Evolutionary conservation across 1,140 invertebrate species (phyloP).

Genomic region (Sycobia sp.): DNA sequence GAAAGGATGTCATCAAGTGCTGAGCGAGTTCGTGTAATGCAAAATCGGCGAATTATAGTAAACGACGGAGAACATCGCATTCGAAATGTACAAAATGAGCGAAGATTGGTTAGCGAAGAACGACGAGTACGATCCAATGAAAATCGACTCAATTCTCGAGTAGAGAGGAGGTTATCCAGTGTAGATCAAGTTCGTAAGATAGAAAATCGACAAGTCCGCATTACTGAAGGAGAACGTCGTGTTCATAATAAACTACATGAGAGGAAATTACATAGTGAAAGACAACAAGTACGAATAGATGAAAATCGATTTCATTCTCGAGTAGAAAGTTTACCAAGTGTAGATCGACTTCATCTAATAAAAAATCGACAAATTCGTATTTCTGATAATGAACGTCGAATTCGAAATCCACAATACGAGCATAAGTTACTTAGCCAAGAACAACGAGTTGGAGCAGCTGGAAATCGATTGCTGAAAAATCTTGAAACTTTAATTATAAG

Average conservation of each 20-base stretch:
- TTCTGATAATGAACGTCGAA: neutral
- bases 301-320: neutral
- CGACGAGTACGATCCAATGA: neutral
- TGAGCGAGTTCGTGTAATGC: too few species aligned
- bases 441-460: constrained; percentile 2
- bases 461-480: neutral
- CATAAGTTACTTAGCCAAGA: neutral
- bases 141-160: neutral
- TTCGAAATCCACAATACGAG: neutral
- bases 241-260: too few species aligned
- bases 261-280: too few species aligned
- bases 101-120: neutral
- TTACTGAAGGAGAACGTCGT: too few species aligned
- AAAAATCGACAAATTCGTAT: neutral
- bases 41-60: too few species aligned
- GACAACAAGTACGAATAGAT: too few species aligned
- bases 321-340: neutral
- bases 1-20: too few species aligned
- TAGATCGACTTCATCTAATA: too few species aligned
- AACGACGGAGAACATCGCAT: too few species aligned
- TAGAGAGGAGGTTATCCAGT: neutral
- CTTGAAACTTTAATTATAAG: neutral
- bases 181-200: neutral
- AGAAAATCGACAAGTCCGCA: constrained; percentile 1
- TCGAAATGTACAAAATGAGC: neutral